Evolutionary conservation across 2,888 invertebrate genomes (phyloP).

Genomic region (Pristionchus arcanus): DNA sequence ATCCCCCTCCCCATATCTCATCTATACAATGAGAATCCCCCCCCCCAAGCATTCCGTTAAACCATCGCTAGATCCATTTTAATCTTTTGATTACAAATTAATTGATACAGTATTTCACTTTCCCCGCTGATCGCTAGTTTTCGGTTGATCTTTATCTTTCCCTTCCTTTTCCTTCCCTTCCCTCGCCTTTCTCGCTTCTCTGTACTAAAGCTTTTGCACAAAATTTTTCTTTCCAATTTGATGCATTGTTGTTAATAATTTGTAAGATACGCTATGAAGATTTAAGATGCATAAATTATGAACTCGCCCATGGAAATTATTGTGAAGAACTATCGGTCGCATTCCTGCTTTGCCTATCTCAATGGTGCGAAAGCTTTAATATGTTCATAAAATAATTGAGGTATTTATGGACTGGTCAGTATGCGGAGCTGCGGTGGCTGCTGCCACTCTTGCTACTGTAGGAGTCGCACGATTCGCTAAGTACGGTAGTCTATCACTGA

Average conservation of each 20-base stretch:
- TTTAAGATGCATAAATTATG: constrained; percentile 23
- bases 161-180: background rate
- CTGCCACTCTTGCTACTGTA: background rate
- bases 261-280: constrained; percentile 36
- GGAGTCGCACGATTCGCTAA: background rate
- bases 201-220: constrained; percentile 16
- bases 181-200: background rate
- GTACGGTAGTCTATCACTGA: background rate
- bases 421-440: background rate
- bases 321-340: background rate
- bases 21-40: background rate
- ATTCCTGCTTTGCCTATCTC: background rate
- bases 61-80: background rate
- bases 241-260: constrained; percentile 35
- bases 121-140: constrained; percentile 24
- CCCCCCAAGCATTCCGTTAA: background rate
- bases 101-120: constrained; percentile 5
- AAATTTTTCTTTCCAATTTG: background rate
- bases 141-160: background rate
- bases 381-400: no score
- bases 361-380: background rate
- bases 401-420: constrained; percentile 40
- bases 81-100: background rate
- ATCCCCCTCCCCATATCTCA: background rate
- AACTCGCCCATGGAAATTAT: background rate